Base-by-base conservation (phyloP, 2,888 invertebrate species). In the Syrista parreyssii region DNA sequence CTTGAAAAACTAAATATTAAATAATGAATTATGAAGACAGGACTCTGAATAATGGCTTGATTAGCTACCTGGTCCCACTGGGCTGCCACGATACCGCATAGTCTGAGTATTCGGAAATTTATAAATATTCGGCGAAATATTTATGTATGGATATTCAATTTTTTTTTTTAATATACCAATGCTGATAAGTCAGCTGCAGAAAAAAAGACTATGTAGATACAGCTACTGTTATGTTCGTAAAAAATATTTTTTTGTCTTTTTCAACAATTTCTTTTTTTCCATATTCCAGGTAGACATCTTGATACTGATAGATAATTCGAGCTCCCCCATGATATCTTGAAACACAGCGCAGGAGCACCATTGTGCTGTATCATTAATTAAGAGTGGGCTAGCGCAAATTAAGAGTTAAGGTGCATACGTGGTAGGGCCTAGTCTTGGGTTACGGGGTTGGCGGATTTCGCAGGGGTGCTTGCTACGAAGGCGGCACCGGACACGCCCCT, bases 401-500 rank as follows among this genome's bases (percentile, higher is more conserved):
- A 88, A 86, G 89, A 87, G 87, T 88, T 86, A 87, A 88, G 87
- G 89, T 88, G 87, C 87, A 89, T 86, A 87, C 88, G 84, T 81
- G 82, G 83, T 78, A 79, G 68, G 80, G 76, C 79, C 80, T 81
- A 83, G 84, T 85, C 84, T 86, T 82, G 68, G 75, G 78, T 68
- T 68, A 75, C 82, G 84, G 86, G 88, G 88, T 87, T 88, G 88
- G 89, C 83, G 85, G 84, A 86, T 87, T 84, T 79, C 84, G 82
- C 84, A 85, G 85, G 84, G 85, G 84, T 83, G 84, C 82, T 79
- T 76, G 86, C 86, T 82, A 82, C 83, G 89, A 89, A 89, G 89
- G 89, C 89, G 89, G 88, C 89, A 87, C 89, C 89, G 89, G 89
- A 89, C 89, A 89, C 89, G 89, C 89, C 89, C 89, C 88, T 86